A percentile compares a stretch with the other conserved stretches of the same genome.
phyloP scores from a whole-genome alignment of 2,888 invertebrate genomes.

The Caenorhabditis imperialis region DNA sequence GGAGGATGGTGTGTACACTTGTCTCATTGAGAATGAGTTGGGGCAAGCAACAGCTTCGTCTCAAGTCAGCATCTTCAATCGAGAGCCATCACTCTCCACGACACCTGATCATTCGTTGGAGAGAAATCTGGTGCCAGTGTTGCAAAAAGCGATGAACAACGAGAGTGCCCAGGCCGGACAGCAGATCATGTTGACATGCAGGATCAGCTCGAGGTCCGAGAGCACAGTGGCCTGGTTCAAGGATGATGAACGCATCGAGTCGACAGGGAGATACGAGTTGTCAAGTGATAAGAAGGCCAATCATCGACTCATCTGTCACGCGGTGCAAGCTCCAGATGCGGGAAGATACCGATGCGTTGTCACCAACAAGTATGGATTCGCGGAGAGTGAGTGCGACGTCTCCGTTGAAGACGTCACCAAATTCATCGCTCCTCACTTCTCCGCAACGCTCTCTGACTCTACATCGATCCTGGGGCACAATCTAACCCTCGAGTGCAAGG shows the following conservation, averaged over 20 bases:
- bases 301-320: constrained; percentile 60
- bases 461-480: constrained; percentile 65
- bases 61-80: constrained; percentile 51
- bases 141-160: constrained; percentile 63
- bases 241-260: constrained; percentile 55
- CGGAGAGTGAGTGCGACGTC: constrained; percentile 59
- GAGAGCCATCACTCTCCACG: constrained; percentile 39
- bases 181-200: constrained; percentile 60
- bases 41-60: constrained; percentile 73
- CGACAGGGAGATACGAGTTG: constrained; percentile 62
- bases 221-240: constrained; percentile 58
- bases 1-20: constrained; percentile 79
- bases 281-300: constrained; percentile 49
- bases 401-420: constrained; percentile 61
- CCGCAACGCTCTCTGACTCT: constrained; percentile 49
- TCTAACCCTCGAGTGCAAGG: constrained; percentile 78
- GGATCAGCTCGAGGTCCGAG: constrained; percentile 56
- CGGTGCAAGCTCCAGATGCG: constrained; percentile 69
- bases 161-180: constrained; percentile 69
- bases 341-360: constrained; percentile 79
- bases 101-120: constrained; percentile 52
- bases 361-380: constrained; percentile 73
- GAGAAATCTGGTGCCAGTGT: constrained; percentile 46
- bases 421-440: constrained; percentile 62
- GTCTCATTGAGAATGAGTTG: constrained; percentile 78